Base-by-base conservation (phyloP, 2,888 invertebrate genomes). In the Plebejus anna region DNA sequence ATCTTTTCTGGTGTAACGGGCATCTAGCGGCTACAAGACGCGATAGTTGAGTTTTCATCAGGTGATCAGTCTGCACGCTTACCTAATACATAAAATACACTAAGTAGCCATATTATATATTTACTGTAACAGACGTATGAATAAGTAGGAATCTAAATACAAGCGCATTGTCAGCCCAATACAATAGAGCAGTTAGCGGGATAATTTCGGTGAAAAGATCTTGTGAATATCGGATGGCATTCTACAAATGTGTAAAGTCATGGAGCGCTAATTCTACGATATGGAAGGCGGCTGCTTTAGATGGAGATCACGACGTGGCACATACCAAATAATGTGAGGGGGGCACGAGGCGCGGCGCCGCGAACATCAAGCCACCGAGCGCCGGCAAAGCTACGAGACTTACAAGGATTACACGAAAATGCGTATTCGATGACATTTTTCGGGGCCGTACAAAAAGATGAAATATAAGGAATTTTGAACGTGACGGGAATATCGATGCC, bases 381-480 rank as follows among this genome's bases (percentile, higher is more conserved):
- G 84, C 83, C 83, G 86, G 85, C 85, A 88, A 87, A 88, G 90
- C 91, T 89, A 89, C 87, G 89, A 89, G 92, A 92, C 92, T 93
- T 92, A 92, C 90, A 88, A 91, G 92, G 92, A 93, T 94, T 94
- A 94, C 90, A 89, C 87, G 90, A 90, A 94, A 93, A 93, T 93
- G 93, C 91, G 93, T 93, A 93, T 94, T 94, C 93, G 93, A 94
- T 94, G 94, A 92, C 94, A 93, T 94, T 94, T 93, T 93, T 92
- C 89, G 91, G 88, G 89, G 86, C 89, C 89, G 90, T 90, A 88
- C 89, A 91, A 93, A 92, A 93, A 93, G 92, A 94, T 92, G 93
- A 93, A 92, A 93, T 92, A 93, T 94, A 93, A 91, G 92, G 89
- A 93, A 94, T 92, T 92, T 87, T 90, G 87, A 87, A 93, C 94